Base-by-base conservation (phyloP, 2,113 vertebrate genomes). In the Cyanoramphus novaezelandiae region DNA sequence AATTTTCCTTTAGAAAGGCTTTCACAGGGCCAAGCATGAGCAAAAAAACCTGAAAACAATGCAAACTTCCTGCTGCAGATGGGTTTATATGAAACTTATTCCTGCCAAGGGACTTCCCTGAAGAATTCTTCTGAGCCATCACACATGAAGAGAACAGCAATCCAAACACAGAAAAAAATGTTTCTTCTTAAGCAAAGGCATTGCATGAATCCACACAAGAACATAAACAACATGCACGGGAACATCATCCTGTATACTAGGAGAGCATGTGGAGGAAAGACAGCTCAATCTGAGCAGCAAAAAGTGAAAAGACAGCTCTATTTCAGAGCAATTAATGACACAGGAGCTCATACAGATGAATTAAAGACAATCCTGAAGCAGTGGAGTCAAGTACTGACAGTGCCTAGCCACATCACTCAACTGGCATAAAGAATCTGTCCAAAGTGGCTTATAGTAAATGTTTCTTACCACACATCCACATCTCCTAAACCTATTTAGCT, bases 381-480 rank as follows among this genome's bases (percentile, higher is more conserved):
- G 47, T 12, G 11, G 37, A 50, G 24, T 13, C 60, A 84, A 29
- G 55, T 13, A 19, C 33, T 19, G 50, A n/a, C 31, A 49, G 44
- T 2, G 27, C 69, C n/a, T 0, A 18, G 41, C 35, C 6, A 0
- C 2, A 27, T 15, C 55, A 20, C 50, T 41, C 69, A 53, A 17
- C 74, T 63, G 52, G 8, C 14, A 28, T 2, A 62, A 63, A 68
- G 25, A 49, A 82, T 2, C 46, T 85, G 50, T 47, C 65, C 74
- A 17, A 12, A 47, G 0, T 39, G 39, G 37, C 28, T 79, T 55
- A 27, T 0, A 2, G 15, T 16, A 18, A 49, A 23, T 1, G 3
- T 50, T 76, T 39, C 43, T 55, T 43, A 63, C 17, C 18, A 37
- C 24, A 29, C 12, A 9, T 5, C n/a, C n/a, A 13, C 46, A 5